phyloP scores from a whole-genome alignment of 53 echinoderm and acorn worm species.

The Henricia sp. region DNA sequence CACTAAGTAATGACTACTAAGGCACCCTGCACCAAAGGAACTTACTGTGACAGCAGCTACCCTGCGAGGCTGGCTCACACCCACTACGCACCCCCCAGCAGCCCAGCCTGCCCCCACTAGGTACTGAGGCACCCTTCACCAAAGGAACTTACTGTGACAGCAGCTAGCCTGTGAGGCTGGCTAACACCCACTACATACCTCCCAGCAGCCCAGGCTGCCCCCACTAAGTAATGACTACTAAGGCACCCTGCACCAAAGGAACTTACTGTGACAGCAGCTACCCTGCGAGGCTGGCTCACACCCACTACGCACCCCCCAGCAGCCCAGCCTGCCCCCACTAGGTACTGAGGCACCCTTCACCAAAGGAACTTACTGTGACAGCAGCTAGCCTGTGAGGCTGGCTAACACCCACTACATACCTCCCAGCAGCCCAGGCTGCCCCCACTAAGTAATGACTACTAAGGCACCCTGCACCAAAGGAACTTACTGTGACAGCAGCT shows the following conservation, averaged over 20 bases:
- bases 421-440: neutral
- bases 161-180: slow-evolving; percentile 80
- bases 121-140: neutral
- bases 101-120: slow-evolving; percentile 83
- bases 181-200: slow-evolving; percentile 64
- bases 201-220: neutral
- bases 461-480: no score
- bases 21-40: neutral
- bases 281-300: slow-evolving; percentile 71
- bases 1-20: no score
- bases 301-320: slow-evolving; percentile 77
- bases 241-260: no score
- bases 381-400: slow-evolving; percentile 34
- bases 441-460: neutral
- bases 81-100: slow-evolving; percentile 72
- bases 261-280: slow-evolving; percentile 89
- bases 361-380: no score
- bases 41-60: slow-evolving; percentile 91
- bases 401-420: slow-evolving; percentile 15
- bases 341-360: slow-evolving; percentile 92
- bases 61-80: slow-evolving; percentile 88
- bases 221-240: neutral
- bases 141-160: slow-evolving; percentile 81
- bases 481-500: slow-evolving; percentile 86
- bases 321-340: slow-evolving; percentile 92